Base-by-base conservation (phyloP, 2,888 invertebrate genomes). In the Microlaimidae sp. region DNA sequence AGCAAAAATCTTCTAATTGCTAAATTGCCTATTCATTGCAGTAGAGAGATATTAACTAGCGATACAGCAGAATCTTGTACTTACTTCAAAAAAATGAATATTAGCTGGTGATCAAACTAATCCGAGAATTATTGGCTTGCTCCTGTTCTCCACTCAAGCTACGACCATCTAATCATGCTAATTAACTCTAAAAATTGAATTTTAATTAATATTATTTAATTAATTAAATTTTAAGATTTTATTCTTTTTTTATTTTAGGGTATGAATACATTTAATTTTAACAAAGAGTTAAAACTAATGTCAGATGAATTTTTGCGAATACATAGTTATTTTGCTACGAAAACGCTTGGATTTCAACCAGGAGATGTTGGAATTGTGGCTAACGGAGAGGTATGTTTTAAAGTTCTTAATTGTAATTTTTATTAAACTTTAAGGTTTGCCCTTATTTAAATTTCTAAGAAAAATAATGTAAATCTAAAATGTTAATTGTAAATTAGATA, bases 341-440 rank as follows among this genome's bases (percentile, higher is more conserved):
- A 81, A 52, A 81, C 83, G 7, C 71, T 90, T 25, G 79, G 79
- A 29, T 72, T 92, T 58, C 72, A 76, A 23, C 75, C 77, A 17
- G 80, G 82, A 2, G 78, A 78, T 49, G 77, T 81, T 57, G 82
- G 82, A 0, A 74, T 95, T 2, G 75, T 92, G 19, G 81, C 83
- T 54, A 95, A 95, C 75, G 89, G 92, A 13, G 78, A 86, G 57
- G 77, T 92, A 29, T 61, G 64, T 48, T 38, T 38, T 38, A 13
- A 13, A 38, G 38, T n/a, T 38, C 13, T 21, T 41, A 24, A 17
- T n/a, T 10, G n/a, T 13, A 38, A 10, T 13, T 13, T 38, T n/a
- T 38, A 13, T 13, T 10, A 13, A n/a, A 38, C 38, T n/a, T n/a
- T 10, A 38, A 13, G 38, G 38, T 38, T 10, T 13, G 38, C n/a